Conservation (phyloP, 1,140 invertebrate species). For the Pollicipes pollicipes region DNA sequence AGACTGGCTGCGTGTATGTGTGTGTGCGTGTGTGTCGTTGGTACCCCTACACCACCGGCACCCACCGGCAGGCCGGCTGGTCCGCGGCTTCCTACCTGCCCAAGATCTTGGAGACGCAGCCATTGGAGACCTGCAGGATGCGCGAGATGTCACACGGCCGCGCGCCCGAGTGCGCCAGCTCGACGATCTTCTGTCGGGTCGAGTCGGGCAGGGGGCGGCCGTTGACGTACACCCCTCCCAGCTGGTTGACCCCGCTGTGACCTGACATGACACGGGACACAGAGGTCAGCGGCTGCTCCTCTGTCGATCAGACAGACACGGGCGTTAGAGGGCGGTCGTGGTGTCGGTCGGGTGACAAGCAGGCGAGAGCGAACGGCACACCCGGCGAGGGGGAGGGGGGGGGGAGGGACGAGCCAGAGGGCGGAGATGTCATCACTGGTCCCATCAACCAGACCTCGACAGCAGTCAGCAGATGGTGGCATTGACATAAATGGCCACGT, state of each 20-base stretch:
- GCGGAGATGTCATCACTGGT: no score
- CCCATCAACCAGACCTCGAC: no score
- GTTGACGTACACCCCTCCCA: slow-evolving; percentile 43
- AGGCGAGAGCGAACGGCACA: no score
- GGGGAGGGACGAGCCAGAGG: no score
- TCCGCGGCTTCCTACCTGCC: slow-evolving; percentile 64
- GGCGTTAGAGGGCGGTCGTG: background rate
- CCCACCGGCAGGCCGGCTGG: no score
- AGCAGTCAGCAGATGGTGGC: no score
- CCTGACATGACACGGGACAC: slow-evolving; percentile 20
- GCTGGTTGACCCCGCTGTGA: slow-evolving; percentile 38
- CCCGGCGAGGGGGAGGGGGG: background rate
- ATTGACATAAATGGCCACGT: no score
- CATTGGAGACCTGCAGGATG: slow-evolving; percentile 79
- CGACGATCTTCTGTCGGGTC: slow-evolving; percentile 62
- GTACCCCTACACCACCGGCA: no score
- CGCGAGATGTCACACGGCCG: slow-evolving; percentile 86
- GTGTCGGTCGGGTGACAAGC: background rate
- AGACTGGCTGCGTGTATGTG: no score
- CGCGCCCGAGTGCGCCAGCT: slow-evolving; percentile 80
- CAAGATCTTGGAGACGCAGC: slow-evolving; percentile 71
- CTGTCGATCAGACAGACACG: background rate
- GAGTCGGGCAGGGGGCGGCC: slow-evolving; percentile 40
- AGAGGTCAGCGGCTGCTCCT: slow-evolving; percentile 1
- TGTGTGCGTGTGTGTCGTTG: no score